Evolutionary conservation across 2,888 invertebrate genomes (phyloP), one percentile per base, ranked within the genome.

Genomic region (Heliothis peltigera): DNA sequence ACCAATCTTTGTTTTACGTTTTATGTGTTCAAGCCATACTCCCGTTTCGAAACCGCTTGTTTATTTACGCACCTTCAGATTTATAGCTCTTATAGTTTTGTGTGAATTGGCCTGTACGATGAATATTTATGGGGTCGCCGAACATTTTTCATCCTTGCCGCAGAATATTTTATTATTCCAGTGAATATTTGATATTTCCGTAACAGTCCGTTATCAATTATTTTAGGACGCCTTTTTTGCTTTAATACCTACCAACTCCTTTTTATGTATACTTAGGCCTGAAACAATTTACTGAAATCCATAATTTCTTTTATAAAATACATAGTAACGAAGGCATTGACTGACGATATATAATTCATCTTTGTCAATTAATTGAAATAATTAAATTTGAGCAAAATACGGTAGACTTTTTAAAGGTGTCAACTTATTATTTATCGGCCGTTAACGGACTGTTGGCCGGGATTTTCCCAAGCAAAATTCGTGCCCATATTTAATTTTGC

Each of bases 1-100:
- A 56, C 64, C 77, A 77, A 77, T 80, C 75, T 79, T 78, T 78
- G 78, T 77, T 79, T 80, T 80, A 80, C 77, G 68, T 77, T 71
- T 71, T 74, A 73, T 55, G 67, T 68, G 66, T 74, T 67, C 51
- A 70, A 74, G 70, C 77, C 74, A 66, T 64, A 72, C 64, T 70
- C 67, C 63, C 63, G 63, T 68, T 74, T 62, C 80, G 51, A 68
- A 54, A 68, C 75, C 75, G 63, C 75, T 79, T 77, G 78, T 80
- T 79, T 79, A 80, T 79, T 79, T 66, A 79, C 61, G 59, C 66
- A 53, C 71, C 78, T 74, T 65, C 53, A 68, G 75, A 79, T 80
- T 71, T 80, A 80, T 77, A 52, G 75, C 59, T 71, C 59, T 60
- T 62, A 70, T 64, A 62, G 75, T 71, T 70, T 61, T 55, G 65